These are phyloP conservation scores for Trogon surrucura DNA, from an alignment of 2,113 vertebrate species.

Conservation along the genomic window DNA sequence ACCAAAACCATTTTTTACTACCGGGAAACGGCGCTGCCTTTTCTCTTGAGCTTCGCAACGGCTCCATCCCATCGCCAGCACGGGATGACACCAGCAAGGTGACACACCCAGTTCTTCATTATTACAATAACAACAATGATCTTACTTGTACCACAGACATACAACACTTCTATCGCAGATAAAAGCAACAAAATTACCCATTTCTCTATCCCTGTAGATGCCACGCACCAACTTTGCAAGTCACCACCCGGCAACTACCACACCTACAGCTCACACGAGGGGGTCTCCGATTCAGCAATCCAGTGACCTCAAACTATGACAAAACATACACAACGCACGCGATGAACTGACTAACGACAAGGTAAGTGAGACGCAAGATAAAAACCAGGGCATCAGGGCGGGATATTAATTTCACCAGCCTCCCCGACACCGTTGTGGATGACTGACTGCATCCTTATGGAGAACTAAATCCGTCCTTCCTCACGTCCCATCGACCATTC, in stretches of 20 bases:
- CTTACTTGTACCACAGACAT: background rate
- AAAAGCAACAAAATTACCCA: background rate
- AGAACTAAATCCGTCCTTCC: background rate
- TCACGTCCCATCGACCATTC: background rate
- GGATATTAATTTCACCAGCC: background rate
- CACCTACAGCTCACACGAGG: background rate
- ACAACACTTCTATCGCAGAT: background rate
- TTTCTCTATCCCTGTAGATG: background rate
- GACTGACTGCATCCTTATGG: background rate
- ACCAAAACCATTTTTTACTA: background rate
- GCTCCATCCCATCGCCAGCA: background rate
- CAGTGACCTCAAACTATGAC: background rate
- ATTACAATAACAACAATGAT: background rate
- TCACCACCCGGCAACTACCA: background rate
- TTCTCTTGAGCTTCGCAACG: background rate
- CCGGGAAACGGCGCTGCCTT: background rate
- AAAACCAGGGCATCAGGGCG: background rate
- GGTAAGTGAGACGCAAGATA: background rate
- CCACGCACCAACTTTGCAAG: background rate
- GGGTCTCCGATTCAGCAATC: too few relatives aligned
- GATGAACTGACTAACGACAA: background rate
- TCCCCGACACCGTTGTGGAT: background rate
- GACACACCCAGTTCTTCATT: background rate
- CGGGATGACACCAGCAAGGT: background rate
- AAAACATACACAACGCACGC: fast-evolving